phyloP scores from a whole-genome alignment of 2,113 vertebrate species.

The Alexandromys fortis region DNA sequence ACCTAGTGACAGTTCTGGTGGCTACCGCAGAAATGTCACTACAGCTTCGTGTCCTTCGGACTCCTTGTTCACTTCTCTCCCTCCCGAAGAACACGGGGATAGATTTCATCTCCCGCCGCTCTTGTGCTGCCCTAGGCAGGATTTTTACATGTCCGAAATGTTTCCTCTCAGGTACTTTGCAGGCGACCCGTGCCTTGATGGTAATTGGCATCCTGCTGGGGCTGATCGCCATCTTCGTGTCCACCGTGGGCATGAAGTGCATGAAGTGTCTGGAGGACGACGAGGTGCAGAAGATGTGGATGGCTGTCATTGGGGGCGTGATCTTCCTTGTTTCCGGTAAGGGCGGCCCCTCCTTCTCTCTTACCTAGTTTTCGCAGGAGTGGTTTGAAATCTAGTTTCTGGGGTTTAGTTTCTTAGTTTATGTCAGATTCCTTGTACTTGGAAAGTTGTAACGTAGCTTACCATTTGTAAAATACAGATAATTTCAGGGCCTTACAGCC shows the following conservation, averaged over 20 bases:
- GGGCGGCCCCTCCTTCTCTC: not conserved
- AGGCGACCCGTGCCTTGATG: conserved; percentile 92
- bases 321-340: conserved; percentile 91
- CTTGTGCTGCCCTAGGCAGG: not conserved
- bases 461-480: not conserved
- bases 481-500: not conserved
- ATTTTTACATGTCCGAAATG: conserved; percentile 23
- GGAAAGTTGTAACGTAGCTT: not conserved
- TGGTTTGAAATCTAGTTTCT: not conserved
- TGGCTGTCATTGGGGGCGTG: conserved; percentile 89
- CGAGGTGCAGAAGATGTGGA: conserved; percentile 87
- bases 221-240: conserved; percentile 86
- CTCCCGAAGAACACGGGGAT: not conserved
- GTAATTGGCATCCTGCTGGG: conserved; percentile 90
- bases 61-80: not conserved
- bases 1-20: not conserved
- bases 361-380: not conserved
- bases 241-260: conserved; percentile 93
- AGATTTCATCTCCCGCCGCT: not conserved
- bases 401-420: not conserved
- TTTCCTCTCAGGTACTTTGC: conserved; percentile 86
- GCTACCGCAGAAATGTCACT: not conserved
- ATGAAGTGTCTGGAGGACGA: conserved; percentile 92
- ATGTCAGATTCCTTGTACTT: not conserved
- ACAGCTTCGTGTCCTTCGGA: too few relatives aligned